A percentile compares a stretch with the other conserved stretches of the same genome.
Evolutionary conservation across 2,888 invertebrate genomes (phyloP).

Genomic region (Sphecodes monilicornis): DNA sequence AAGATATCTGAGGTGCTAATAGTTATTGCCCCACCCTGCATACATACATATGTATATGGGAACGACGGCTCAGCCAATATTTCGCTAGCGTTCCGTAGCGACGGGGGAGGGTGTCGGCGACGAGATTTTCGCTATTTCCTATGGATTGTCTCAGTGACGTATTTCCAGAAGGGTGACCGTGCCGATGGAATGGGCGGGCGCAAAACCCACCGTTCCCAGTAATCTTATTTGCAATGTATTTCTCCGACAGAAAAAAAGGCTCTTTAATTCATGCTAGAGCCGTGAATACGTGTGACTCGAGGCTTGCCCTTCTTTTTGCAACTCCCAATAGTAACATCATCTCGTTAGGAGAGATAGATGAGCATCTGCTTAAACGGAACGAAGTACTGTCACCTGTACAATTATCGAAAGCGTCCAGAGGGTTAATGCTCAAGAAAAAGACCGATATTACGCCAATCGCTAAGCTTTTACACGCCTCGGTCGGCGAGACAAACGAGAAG

Average conservation of each 20-base stretch:
- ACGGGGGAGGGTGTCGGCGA: constrained; percentile 66
- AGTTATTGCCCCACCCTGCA: no score
- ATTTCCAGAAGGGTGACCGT: constrained; percentile 74
- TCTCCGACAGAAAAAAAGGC: constrained; percentile 45
- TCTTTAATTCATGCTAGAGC: constrained; percentile 44
- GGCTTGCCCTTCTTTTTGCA: no score
- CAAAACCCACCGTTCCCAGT: constrained; percentile 72
- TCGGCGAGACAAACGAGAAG: constrained; percentile 1
- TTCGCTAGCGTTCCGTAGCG: constrained; percentile 48
- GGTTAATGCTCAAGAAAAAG: background rate
- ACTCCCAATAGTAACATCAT: no score
- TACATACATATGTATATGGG: no score
- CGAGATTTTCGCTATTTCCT: constrained; percentile 81
- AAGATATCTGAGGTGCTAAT: no score
- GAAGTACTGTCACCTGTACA: background rate
- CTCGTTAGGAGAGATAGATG: no score
- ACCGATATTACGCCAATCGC: background rate
- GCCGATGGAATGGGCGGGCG: constrained; percentile 42
- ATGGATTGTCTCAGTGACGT: constrained; percentile 79
- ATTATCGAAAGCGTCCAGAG: background rate
- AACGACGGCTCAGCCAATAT: no score
- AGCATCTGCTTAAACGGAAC: background rate
- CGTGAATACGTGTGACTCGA: no score
- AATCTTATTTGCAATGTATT: constrained; percentile 83
- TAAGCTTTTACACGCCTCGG: constrained; percentile 3